Evolutionary conservation across 2,113 vertebrate species (phyloP), one percentile per base, ranked within the genome.

Genomic region (Otis tarda): DNA sequence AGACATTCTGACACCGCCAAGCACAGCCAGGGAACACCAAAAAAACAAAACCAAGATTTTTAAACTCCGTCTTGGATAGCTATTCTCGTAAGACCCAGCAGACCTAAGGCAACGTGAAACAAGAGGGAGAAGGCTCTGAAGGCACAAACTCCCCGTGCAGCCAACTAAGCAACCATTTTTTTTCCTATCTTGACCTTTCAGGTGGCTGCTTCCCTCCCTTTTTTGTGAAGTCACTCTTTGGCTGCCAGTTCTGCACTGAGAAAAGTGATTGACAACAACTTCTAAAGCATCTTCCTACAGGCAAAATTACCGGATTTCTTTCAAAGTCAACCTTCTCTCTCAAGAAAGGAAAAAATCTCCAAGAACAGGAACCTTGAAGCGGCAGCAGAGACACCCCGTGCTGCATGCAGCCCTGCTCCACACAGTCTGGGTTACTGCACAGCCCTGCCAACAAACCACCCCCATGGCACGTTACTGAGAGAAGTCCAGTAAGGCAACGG

Each of bases 141-240:
- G 57, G 45, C 41, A 84, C 55, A 37, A 64, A 49, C 16, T 69
- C 14, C 55, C 47, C 0, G 0, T 55, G 70, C 33, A 69, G 61
- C 13, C 41, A 81, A 47, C 15, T 61, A 45, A 87, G 53, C 13
- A 81, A 39, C 3, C 6, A 25, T 22, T 49, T 70, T 70, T 81
- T 6, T 43, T n/a, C 31, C 30, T 31, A n/a, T 47, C 27, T n/a
- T 82, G 61, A 89, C 49, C 39, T 61, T 89, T 57, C 53, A 89
- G 73, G 93, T 79, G 68, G 80, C 64, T 6, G 14, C 52, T 89
- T 89, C 30, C 14, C 73, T 91, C 47, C 47, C 27, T 59, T 64
- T 74, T 31, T 37, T 55, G 67, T 78, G 31, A 87, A 87, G 87
- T 82, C 83, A 87, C 74, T 65, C 65, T 71, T 93, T 93, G 91